Conservation (phyloP, 2,888 invertebrate genomes). For the Arrhopalites spinosus region DNA sequence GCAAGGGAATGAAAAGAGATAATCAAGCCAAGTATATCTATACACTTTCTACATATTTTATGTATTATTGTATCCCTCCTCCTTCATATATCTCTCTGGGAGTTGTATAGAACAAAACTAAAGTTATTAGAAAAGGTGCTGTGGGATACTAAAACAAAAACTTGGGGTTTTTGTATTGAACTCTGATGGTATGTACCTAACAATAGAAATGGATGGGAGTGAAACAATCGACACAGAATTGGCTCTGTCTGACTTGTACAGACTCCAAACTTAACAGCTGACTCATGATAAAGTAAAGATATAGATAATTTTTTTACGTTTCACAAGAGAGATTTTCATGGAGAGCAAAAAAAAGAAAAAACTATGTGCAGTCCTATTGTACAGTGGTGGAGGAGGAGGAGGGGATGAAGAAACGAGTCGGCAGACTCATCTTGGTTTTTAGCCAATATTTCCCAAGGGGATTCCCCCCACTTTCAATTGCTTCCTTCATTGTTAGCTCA, state of each 20-base stretch:
- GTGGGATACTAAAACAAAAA: too few relatives aligned
- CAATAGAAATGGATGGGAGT: too few relatives aligned
- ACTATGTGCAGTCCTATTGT: too few relatives aligned
- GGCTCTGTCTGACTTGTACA: not conserved
- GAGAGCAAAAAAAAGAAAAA: not conserved
- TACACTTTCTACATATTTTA: too few relatives aligned
- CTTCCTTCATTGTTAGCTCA: conserved; percentile 29
- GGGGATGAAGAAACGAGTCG: conserved; percentile 4
- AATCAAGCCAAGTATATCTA: not conserved
- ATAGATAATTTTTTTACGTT: not conserved
- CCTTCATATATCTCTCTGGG: too few relatives aligned
- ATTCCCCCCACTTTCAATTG: conserved; percentile 30
- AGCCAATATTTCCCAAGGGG: conserved; percentile 33
- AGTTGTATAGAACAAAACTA: too few relatives aligned
- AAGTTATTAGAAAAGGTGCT: too few relatives aligned
- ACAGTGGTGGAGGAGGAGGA: not conserved
- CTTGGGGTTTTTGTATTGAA: too few relatives aligned
- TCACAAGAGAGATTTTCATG: not conserved
- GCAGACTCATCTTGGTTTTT: conserved; percentile 17
- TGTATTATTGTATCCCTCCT: too few relatives aligned
- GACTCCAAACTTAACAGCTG: not conserved
- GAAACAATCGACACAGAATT: too few relatives aligned
- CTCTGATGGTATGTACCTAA: too few relatives aligned
- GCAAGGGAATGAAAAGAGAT: not conserved
- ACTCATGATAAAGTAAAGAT: not conserved